Percentiles rank a stretch among this genome's conserved stretches.
phyloP scores from a whole-genome alignment of 2,113 vertebrate species.

The Piprites chloris region DNA sequence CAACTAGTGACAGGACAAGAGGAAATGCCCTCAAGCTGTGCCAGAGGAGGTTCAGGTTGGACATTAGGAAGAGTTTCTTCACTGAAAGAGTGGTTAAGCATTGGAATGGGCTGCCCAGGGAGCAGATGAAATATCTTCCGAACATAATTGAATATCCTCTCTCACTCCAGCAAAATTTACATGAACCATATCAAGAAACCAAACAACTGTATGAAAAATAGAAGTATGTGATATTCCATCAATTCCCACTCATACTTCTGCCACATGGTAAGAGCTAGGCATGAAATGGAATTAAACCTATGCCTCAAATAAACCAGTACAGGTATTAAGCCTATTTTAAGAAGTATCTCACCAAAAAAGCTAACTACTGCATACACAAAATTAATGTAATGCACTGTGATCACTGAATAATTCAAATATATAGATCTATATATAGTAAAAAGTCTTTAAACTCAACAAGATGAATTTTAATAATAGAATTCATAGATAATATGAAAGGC shows the following conservation, averaged over 20 bases:
- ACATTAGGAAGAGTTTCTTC: not conserved
- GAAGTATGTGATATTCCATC: not conserved
- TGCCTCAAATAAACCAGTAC: not conserved
- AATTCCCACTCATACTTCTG: not conserved
- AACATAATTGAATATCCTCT: not conserved
- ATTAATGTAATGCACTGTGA: not conserved
- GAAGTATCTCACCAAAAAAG: not conserved
- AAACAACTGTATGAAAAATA: not conserved
- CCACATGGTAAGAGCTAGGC: not conserved
- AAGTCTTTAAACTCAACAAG: not conserved
- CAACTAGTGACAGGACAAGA: not conserved
- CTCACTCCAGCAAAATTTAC: not conserved
- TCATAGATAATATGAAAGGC: not conserved
- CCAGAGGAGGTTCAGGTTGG: not conserved
- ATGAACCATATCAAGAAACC: not conserved
- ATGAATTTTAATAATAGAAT: not conserved
- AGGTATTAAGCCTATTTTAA: not conserved
- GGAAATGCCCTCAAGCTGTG: not conserved
- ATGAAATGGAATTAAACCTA: not conserved
- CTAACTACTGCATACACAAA: not conserved
- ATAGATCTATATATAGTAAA: not conserved
- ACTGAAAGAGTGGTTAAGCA: not conserved
- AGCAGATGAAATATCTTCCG: not conserved
- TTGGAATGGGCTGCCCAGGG: not conserved
- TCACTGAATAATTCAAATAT: not conserved